These are phyloP conservation scores for Aptenodytes forsteri DNA, from an alignment of 2,113 vertebrate species.

Conservation along the genomic window DNA sequence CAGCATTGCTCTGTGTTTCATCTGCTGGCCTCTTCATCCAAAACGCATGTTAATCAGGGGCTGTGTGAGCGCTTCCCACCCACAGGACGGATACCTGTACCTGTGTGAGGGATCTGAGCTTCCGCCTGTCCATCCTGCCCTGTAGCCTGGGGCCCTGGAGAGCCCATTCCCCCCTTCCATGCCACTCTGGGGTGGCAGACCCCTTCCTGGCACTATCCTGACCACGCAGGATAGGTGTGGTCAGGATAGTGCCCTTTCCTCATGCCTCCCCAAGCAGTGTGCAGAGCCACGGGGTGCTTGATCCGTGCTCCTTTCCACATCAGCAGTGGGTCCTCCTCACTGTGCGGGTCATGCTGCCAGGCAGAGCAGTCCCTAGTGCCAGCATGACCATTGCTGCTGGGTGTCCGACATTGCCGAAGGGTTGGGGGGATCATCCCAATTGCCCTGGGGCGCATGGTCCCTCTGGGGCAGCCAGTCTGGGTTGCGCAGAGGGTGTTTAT, in stretches of 20 bases:
- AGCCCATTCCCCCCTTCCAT: background rate
- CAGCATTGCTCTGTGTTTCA: background rate
- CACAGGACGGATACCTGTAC: background rate
- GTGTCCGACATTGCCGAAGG: rapidly evolving
- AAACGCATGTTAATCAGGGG: background rate
- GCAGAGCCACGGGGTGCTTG: background rate
- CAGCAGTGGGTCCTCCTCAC: background rate
- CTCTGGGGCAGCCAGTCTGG: background rate
- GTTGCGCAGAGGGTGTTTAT: background rate
- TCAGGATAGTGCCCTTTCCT: background rate
- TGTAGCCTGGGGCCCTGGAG: background rate
- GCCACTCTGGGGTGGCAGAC: background rate
- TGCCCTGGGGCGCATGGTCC: background rate
- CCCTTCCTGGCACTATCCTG: background rate
- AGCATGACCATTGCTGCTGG: background rate
- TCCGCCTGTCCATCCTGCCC: background rate
- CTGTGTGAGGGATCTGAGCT: background rate
- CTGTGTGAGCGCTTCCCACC: background rate
- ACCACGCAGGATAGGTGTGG: background rate
- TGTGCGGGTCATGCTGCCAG: rapidly evolving
- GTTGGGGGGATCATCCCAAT: background rate
- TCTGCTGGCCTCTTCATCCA: background rate
- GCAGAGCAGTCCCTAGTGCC: background rate
- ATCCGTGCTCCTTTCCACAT: background rate
- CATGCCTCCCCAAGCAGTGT: rapidly evolving